Percentiles rank a stretch among this genome's conserved stretches.
These are phyloP conservation scores for Sebastes iracundus DNA, from an alignment of 2,797 vertebrate genomes.

Conservation along the genomic window DNA sequence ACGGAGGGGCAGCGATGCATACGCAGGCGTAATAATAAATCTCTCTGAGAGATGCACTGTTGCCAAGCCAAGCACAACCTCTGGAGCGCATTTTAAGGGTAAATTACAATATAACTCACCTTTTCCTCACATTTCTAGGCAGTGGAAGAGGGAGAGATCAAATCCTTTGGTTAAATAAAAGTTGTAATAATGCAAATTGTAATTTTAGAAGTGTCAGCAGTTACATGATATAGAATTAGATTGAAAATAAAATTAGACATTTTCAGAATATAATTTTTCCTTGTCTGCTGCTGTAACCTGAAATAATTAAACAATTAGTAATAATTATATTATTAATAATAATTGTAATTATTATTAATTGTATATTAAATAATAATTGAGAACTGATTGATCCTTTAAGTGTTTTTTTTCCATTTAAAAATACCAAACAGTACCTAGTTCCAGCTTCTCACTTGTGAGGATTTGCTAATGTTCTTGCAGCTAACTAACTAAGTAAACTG, in stretches of 20 bases:
- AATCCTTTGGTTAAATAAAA: neutral
- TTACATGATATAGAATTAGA: neutral
- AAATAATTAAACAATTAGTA: neutral
- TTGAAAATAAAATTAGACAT: neutral
- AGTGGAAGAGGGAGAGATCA: neutral
- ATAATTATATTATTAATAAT: no score
- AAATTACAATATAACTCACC: conserved; percentile 15
- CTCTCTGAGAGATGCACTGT: conserved; percentile 16
- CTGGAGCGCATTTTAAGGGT: neutral
- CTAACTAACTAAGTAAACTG: neutral
- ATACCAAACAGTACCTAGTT: neutral
- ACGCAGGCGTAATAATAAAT: conserved; percentile 41
- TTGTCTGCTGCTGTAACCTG: neutral
- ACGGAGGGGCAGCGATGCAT: conserved; percentile 26
- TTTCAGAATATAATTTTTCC: neutral
- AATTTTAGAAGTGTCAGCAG: neutral
- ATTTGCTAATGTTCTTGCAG: neutral
- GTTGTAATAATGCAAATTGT: neutral
- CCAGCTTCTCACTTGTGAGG: neutral
- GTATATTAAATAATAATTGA: no score
- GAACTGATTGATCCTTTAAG: neutral
- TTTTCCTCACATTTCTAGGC: conserved; percentile 12
- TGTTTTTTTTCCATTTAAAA: neutral
- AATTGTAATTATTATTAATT: no score
- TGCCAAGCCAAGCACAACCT: conserved; percentile 36